phyloP scores from a whole-genome alignment of 92 coral and sea anemone genomes.

The Muricea muricata region DNA sequence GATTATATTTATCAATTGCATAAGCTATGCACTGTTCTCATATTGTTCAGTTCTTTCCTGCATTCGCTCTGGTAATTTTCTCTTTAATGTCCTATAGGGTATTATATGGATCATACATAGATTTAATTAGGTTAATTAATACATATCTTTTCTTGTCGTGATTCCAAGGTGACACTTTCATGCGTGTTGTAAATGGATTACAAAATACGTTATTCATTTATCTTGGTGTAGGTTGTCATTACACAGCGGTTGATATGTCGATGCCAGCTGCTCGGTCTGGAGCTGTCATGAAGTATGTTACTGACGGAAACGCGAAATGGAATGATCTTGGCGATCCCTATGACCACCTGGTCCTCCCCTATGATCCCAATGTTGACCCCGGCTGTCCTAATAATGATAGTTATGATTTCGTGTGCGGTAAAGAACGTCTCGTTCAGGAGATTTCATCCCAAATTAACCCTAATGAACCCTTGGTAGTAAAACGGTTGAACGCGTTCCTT shows the following conservation, averaged over 20 bases:
- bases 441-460: conserved; percentile 33
- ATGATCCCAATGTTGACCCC: conserved; percentile 32
- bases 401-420: conserved; percentile 25
- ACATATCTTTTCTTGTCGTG: too few relatives aligned
- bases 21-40: too few relatives aligned
- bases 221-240: conserved; percentile 20
- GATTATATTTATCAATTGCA: too few relatives aligned
- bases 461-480: conserved; percentile 8
- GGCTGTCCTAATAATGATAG: conserved; percentile 29
- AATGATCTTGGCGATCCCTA: conserved; percentile 34
- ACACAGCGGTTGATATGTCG: conserved; percentile 32
- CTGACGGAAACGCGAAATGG: conserved; percentile 27
- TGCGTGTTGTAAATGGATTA: not conserved
- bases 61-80: too few relatives aligned
- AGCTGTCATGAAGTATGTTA: conserved; percentile 33
- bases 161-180: too few relatives aligned
- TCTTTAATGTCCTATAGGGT: too few relatives aligned
- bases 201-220: not conserved
- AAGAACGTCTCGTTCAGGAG: conserved; percentile 25
- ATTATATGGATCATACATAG: too few relatives aligned
- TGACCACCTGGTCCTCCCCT: conserved; percentile 31
- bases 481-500: conserved; percentile 20
- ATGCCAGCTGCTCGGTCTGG: conserved; percentile 33
- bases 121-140: too few relatives aligned
- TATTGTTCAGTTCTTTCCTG: too few relatives aligned